Percentiles rank a stretch among this genome's conserved stretches.
phyloP scores from a whole-genome alignment of 2,797 vertebrate species.

The Phoxinus dragarum region DNA sequence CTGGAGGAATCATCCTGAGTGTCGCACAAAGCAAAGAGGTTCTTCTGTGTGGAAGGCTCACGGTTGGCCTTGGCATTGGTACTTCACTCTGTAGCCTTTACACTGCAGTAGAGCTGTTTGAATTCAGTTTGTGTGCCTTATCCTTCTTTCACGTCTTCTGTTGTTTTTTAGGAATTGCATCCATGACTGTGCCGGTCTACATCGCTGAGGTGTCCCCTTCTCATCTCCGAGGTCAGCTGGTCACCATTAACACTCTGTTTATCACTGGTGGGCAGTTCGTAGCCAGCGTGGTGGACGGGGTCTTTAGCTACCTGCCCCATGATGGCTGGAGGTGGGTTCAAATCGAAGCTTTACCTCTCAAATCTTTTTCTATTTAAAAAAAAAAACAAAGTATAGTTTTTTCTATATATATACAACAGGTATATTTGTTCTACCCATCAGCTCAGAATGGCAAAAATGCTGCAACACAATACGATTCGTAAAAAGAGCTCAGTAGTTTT shows the following conservation, averaged over 20 bases:
- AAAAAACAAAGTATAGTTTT: neutral
- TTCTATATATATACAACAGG: neutral
- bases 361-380: neutral
- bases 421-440: neutral
- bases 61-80: conserved; percentile 93
- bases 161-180: conserved; percentile 85
- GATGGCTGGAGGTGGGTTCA: conserved; percentile 90
- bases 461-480: neutral
- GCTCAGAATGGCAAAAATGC: neutral
- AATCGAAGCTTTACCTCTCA: neutral
- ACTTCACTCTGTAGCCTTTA: conserved; percentile 30
- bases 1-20: conserved; percentile 84
- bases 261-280: conserved; percentile 96
- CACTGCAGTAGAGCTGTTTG: neutral
- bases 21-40: conserved; percentile 83
- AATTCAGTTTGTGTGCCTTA: neutral
- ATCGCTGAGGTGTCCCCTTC: conserved; percentile 94
- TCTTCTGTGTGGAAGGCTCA: conserved; percentile 88
- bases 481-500: neutral
- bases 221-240: conserved; percentile 89
- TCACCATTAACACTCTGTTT: conserved; percentile 93
- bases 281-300: conserved; percentile 90
- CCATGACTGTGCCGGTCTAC: conserved; percentile 97
- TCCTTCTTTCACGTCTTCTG: conserved; percentile 10
- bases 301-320: conserved; percentile 89